Conservation (phyloP, 2,888 invertebrate species). For the Anaspis maculata region DNA sequence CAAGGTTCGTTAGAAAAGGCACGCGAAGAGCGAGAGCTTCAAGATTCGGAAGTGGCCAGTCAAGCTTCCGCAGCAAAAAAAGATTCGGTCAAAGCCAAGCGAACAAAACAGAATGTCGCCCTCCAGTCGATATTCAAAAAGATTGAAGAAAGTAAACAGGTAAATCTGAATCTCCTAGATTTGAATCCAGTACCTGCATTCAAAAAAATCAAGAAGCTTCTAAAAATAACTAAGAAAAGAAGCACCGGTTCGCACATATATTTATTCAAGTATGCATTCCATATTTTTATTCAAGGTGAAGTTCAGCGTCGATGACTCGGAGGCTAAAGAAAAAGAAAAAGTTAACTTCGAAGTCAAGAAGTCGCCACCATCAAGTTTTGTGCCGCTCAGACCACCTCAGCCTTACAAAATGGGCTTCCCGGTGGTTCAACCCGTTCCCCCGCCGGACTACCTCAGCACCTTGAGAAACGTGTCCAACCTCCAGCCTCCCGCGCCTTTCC, state of each 20-base stretch:
- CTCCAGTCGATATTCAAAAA: slow-evolving; percentile 68
- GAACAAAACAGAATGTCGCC: slow-evolving; percentile 68
- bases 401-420: no score
- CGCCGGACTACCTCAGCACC: slow-evolving; percentile 26
- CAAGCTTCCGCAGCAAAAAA: slow-evolving; percentile 13
- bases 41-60: slow-evolving; percentile 19
- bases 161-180: slow-evolving; percentile 19
- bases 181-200: background rate
- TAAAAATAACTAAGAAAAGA: no score
- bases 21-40: slow-evolving; percentile 51
- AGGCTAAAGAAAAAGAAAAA: slow-evolving; percentile 14
- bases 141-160: slow-evolving; percentile 61
- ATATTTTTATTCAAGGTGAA: slow-evolving; percentile 35
- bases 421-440: no score
- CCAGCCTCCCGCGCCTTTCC: slow-evolving; percentile 15
- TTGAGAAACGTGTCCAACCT: slow-evolving; percentile 25
- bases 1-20: slow-evolving; percentile 63
- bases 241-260: no score
- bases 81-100: slow-evolving; percentile 33
- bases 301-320: slow-evolving; percentile 35
- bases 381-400: no score
- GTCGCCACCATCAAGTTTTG: slow-evolving; percentile 14
- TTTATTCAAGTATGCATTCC: no score
- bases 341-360: slow-evolving; percentile 15
- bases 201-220: background rate